phyloP scores from a whole-genome alignment of 2,888 invertebrate species.

The Prosapia bicincta region DNA sequence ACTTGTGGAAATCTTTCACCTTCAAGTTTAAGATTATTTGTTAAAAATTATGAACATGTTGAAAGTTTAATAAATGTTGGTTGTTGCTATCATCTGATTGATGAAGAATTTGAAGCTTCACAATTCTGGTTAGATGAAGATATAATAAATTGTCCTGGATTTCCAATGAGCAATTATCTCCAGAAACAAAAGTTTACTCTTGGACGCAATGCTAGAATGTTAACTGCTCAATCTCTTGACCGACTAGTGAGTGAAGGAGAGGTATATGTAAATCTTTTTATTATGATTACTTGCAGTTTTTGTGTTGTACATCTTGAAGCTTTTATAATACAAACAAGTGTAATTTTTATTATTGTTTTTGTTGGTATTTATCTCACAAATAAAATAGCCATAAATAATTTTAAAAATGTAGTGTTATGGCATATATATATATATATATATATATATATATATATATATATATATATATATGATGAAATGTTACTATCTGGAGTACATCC shows the following conservation, averaged over 20 bases:
- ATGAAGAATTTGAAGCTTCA: slow-evolving; percentile 51
- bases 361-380: not conserved
- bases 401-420: no score
- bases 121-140: slow-evolving; percentile 45
- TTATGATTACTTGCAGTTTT: no score
- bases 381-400: no score
- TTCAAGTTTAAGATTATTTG: slow-evolving; percentile 67
- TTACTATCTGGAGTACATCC: no score
- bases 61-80: slow-evolving; percentile 73
- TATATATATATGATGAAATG: no score
- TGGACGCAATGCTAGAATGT: slow-evolving; percentile 78
- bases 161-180: slow-evolving; percentile 65
- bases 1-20: slow-evolving; percentile 85
- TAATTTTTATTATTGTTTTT: no score
- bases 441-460: no score
- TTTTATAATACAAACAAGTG: no score
- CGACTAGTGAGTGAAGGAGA: slow-evolving; percentile 56
- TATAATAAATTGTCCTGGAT: slow-evolving; percentile 50
- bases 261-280: slow-evolving; percentile 33
- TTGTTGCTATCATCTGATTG: slow-evolving; percentile 85
- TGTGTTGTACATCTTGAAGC: no score
- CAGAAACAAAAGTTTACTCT: slow-evolving; percentile 51
- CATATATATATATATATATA: no score
- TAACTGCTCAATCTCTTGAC: slow-evolving; percentile 75
- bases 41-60: slow-evolving; percentile 49